Percentiles rank a stretch among this genome's conserved stretches.
phyloP scores from a whole-genome alignment of 2,797 vertebrate genomes.

The Rhinophrynus dorsalis region DNA sequence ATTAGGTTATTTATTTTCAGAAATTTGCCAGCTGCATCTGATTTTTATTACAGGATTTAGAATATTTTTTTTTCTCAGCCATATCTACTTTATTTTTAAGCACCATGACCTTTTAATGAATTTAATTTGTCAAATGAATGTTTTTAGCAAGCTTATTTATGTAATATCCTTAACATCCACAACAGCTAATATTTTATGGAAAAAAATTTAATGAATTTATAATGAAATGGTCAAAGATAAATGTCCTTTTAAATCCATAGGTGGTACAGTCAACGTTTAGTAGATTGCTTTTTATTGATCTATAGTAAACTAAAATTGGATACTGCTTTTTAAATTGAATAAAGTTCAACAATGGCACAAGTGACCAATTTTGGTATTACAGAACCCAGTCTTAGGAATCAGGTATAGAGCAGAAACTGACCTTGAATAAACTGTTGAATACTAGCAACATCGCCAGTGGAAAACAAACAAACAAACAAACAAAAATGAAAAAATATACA shows the following conservation, averaged over 20 bases:
- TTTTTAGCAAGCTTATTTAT: conserved; percentile 44
- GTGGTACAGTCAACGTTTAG: conserved; percentile 2
- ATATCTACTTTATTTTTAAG: conserved; percentile 26
- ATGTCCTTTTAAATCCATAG: conserved; percentile 1
- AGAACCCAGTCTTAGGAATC: not conserved
- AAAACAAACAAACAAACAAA: too few relatives aligned
- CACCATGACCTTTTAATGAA: conserved; percentile 37
- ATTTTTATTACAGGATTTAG: conserved; percentile 20
- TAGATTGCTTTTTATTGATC: conserved; percentile 9
- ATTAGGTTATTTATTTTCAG: conserved; percentile 21
- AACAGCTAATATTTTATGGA: conserved; percentile 34
- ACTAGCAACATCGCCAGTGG: too few relatives aligned
- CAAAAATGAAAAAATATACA: too few relatives aligned
- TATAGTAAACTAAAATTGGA: not conserved
- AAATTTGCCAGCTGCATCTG: conserved; percentile 10
- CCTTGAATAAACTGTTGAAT: too few relatives aligned
- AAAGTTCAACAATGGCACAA: not conserved
- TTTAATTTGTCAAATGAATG: conserved; percentile 44
- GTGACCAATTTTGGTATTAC: not conserved
- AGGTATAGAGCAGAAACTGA: not conserved
- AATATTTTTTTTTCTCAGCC: conserved; percentile 23
- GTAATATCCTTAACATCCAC: conserved; percentile 25
- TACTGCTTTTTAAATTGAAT: too few relatives aligned
- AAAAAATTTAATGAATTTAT: too few relatives aligned
- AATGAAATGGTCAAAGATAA: conserved; percentile 26